Conservation (phyloP, 2,113 vertebrate species). For the Mus spicilegus region DNA sequence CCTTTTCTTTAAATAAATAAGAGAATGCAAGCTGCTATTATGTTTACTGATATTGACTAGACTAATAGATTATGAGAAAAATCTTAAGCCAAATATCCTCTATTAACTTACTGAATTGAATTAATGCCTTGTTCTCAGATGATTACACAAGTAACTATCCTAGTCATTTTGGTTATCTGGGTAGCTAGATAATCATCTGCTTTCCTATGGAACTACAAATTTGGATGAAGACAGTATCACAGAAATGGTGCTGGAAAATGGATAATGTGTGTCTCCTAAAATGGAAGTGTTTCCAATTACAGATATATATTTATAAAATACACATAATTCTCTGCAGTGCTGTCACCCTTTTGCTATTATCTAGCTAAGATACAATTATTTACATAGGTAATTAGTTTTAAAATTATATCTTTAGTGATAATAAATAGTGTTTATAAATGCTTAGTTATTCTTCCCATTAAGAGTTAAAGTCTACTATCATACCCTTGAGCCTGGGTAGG, state of each 20-base stretch:
- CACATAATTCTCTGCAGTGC: neutral
- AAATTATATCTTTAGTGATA: neutral
- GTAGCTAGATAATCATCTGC: neutral
- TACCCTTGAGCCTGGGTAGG: neutral
- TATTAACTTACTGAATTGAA: slow-evolving; percentile 2
- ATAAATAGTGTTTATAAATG: neutral
- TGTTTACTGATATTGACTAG: slow-evolving; percentile 14
- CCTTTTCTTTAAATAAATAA: slow-evolving; percentile 25
- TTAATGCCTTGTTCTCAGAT: neutral
- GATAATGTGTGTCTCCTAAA: neutral
- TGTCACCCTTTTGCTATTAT: slow-evolving; percentile 24
- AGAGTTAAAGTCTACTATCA: neutral
- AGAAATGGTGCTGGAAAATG: slow-evolving; percentile 23
- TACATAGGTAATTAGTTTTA: neutral
- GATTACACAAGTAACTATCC: slow-evolving; percentile 12
- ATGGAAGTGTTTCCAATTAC: slow-evolving; percentile 7
- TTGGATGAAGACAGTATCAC: slow-evolving; percentile 10
- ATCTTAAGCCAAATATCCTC: neutral
- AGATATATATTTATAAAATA: slow-evolving; percentile 21
- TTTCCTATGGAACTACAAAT: slow-evolving; percentile 5
- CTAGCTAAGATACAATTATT: neutral
- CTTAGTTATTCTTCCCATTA: neutral
- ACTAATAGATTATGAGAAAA: slow-evolving; percentile 6
- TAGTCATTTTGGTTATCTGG: slow-evolving; percentile 29
- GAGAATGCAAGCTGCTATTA: neutral